A percentile compares a stretch with the other conserved stretches of the same genome.
Evolutionary conservation across 2,113 vertebrate species (phyloP).

Genomic region (Bostrychus sinensis): DNA sequence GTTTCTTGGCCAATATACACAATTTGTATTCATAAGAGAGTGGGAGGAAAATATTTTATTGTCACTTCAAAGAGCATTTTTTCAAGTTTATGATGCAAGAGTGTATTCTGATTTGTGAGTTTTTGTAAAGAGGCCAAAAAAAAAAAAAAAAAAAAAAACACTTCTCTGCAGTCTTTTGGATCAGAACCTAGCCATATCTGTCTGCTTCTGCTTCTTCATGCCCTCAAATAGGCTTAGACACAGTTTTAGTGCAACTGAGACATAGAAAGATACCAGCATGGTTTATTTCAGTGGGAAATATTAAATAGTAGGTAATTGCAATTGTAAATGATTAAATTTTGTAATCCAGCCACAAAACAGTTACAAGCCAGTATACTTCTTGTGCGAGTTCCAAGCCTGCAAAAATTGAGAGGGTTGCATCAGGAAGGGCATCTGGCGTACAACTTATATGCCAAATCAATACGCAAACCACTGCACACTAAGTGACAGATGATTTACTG

Average conservation of each 20-base stretch:
- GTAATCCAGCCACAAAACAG: neutral
- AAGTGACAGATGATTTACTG: neutral
- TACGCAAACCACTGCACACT: neutral
- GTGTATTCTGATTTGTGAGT: conserved; percentile 42
- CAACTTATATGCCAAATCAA: neutral
- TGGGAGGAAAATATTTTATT: conserved; percentile 15
- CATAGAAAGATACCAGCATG: too few species aligned
- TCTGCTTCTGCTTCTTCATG: conserved; percentile 11
- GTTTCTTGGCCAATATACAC: conserved; percentile 37
- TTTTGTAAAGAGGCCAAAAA: conserved; percentile 26
- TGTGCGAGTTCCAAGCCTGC: too few species aligned
- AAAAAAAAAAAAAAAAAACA: conserved; percentile 17
- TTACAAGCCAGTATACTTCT: too few species aligned
- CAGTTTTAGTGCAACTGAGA: neutral
- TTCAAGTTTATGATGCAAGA: conserved; percentile 1
- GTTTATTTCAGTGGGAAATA: too few species aligned
- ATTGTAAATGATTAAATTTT: neutral
- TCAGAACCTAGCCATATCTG: conserved; percentile 22
- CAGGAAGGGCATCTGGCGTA: too few species aligned
- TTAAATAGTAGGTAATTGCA: too few species aligned
- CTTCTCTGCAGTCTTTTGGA: conserved; percentile 14
- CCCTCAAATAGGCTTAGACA: conserved; percentile 4
- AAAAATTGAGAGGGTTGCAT: too few species aligned
- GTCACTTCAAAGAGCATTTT: conserved; percentile 4
- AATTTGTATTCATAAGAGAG: conserved; percentile 14